phyloP scores from a whole-genome alignment of 2,797 vertebrate species.

The Poecilia velifera region DNA sequence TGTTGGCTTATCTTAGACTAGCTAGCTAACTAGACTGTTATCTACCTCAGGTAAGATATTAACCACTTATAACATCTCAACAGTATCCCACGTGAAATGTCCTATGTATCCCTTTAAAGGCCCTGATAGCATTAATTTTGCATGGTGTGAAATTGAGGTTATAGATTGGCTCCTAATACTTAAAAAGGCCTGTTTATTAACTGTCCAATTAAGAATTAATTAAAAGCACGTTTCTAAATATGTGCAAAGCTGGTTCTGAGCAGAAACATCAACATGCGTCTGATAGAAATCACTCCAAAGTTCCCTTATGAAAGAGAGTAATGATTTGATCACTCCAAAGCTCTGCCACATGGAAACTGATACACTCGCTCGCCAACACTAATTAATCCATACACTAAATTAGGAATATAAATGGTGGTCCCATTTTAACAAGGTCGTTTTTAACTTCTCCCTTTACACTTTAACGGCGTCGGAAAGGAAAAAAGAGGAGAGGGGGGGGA shows the following conservation, averaged over 20 bases:
- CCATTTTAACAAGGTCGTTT: slow-evolving; percentile 77
- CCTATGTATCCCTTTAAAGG: not conserved
- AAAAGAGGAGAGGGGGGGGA: not conserved
- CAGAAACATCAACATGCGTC: slow-evolving; percentile 66
- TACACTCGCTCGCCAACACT: slow-evolving; percentile 73
- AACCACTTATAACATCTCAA: not conserved
- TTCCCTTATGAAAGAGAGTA: slow-evolving; percentile 66
- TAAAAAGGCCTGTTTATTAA: slow-evolving; percentile 68
- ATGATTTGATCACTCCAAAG: slow-evolving; percentile 69
- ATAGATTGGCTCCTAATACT: slow-evolving; percentile 70
- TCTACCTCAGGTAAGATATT: not conserved
- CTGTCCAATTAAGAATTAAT: slow-evolving; percentile 76
- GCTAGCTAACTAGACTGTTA: not conserved
- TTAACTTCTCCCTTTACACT: slow-evolving; percentile 80
- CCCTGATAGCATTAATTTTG: slow-evolving; percentile 71
- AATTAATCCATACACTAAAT: slow-evolving; percentile 81
- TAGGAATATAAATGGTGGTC: slow-evolving; percentile 77
- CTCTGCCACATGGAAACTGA: slow-evolving; percentile 68
- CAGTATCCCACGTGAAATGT: not conserved
- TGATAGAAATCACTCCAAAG: slow-evolving; percentile 75
- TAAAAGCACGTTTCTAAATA: slow-evolving; percentile 72
- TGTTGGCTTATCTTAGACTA: not conserved
- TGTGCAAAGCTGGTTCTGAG: slow-evolving; percentile 62
- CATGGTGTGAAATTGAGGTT: slow-evolving; percentile 65
- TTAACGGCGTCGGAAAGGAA: slow-evolving; percentile 65